Base-by-base conservation (phyloP, 2,888 invertebrate genomes). In the Helobdella robusta region DNA sequence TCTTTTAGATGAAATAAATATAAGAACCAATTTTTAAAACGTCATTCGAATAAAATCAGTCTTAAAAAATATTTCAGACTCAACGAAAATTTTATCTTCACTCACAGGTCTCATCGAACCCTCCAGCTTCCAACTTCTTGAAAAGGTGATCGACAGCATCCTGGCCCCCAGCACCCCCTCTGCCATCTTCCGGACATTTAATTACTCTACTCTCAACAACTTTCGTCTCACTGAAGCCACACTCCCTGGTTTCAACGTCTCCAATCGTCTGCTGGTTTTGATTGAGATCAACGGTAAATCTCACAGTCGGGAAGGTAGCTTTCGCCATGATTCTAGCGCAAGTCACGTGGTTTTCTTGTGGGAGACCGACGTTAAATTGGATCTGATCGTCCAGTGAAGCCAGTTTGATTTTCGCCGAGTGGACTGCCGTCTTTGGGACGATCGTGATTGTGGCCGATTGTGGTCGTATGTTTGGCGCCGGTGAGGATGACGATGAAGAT, bases 241-340 rank as follows among this genome's bases (percentile, higher is more conserved):
- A 48, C 61, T 62, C 66, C 2, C n/a, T 34, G 30, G 34, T 62
- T 28, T 59, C 62, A 50, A 62, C 60, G 8, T 67, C 65, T 28
- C 15, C n/a, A 1, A 46, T 32, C n/a, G 15, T 35, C 65, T 59
- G 61, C 20, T 46, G n/a, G 34, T 36, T 18, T 18, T 8, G 18
- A 5, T 34, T 54, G 50, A 62, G 50, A 20, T 62, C 60, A 25
- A 60, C 60, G 11, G 60, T 60, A 46, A 60, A 60, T 25, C 46
- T 35, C 25, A 60, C 25, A n/a, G 60, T 60, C 4, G 60, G 60
- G 60, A 25, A 60, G 44, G 20, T 44, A 18, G 60, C 28, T 23
- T 36, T 60, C 1, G 44, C 2, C 25, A 44, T 25, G 23, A 60
- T 40, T 18, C 25, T 60, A 30, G 36, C 25, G n/a, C 40, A n/a